These are phyloP conservation scores for Pseudolycoriella hygida DNA, from an alignment of 2,888 invertebrate species.

Conservation along the genomic window DNA sequence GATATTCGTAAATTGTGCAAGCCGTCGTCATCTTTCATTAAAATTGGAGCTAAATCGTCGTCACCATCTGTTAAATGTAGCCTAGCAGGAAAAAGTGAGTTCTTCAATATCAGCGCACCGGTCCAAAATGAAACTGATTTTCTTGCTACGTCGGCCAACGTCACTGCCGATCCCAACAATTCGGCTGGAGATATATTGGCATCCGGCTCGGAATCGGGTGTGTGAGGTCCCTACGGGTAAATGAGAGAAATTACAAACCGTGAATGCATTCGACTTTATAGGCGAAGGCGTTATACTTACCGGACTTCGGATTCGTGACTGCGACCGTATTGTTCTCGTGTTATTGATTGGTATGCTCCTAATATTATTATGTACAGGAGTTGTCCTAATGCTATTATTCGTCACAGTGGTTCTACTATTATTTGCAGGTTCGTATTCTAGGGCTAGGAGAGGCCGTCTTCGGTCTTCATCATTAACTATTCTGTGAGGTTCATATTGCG, in stretches of 20 bases:
- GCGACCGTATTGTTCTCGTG: slow-evolving; percentile 56
- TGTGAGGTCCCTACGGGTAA: slow-evolving; percentile 18
- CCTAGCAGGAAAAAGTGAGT: slow-evolving; percentile 86
- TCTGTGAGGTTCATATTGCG: slow-evolving; percentile 33
- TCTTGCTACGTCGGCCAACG: slow-evolving; percentile 66
- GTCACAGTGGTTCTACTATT: slow-evolving; percentile 11
- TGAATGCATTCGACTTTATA: no score
- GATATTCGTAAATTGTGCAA: slow-evolving; percentile 87
- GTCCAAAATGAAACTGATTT: slow-evolving; percentile 82
- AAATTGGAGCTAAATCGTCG: slow-evolving; percentile 76
- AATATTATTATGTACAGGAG: slow-evolving; percentile 13
- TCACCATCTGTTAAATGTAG: slow-evolving; percentile 91
- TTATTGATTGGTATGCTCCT: slow-evolving; percentile 38
- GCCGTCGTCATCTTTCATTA: slow-evolving; percentile 91
- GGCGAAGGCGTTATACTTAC: slow-evolving; percentile 16
- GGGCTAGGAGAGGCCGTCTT: slow-evolving; percentile 40
- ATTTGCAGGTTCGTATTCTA: slow-evolving; percentile 39
- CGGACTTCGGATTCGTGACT: slow-evolving; percentile 44
- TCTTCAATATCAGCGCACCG: slow-evolving; percentile 90
- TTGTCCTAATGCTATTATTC: no score
- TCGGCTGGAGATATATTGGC: slow-evolving; percentile 59
- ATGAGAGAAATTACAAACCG: no score
- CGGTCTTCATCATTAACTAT: slow-evolving; percentile 51
- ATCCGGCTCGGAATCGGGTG: slow-evolving; percentile 63
- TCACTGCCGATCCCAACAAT: slow-evolving; percentile 58